A percentile compares a stretch with the other conserved stretches of the same genome.
These are phyloP conservation scores for Harpagus bidentatus DNA, from an alignment of 2,113 vertebrate genomes.

Conservation along the genomic window DNA sequence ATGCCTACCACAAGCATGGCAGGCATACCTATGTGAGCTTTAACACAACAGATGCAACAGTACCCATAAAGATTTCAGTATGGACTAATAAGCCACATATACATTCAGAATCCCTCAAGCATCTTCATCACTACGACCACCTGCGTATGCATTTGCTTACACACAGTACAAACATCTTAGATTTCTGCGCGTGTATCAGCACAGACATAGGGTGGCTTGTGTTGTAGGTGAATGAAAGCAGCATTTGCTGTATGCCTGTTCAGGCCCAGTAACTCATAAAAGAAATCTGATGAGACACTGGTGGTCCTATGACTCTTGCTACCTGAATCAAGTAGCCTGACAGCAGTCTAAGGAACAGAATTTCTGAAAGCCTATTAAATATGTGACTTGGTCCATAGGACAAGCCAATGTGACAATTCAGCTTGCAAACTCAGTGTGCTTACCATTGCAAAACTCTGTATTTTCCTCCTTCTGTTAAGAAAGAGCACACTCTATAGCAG, in stretches of 20 bases:
- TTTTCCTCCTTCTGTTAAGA: background rate
- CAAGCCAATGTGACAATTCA: background rate
- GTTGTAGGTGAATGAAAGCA: background rate
- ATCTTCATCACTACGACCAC: background rate
- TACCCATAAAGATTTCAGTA: background rate
- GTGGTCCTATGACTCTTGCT: background rate
- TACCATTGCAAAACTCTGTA: background rate
- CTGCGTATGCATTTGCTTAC: background rate
- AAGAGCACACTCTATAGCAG: background rate
- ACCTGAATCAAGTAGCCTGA: background rate
- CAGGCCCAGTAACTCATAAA: background rate
- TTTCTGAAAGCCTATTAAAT: background rate
- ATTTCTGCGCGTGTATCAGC: fast-evolving
- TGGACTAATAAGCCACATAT: background rate
- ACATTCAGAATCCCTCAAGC: background rate
- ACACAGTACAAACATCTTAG: background rate
- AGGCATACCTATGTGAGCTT: background rate
- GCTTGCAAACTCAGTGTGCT: background rate
- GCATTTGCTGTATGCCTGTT: background rate
- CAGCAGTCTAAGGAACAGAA: background rate
- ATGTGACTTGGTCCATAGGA: background rate
- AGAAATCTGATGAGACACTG: background rate
- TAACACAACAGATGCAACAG: background rate
- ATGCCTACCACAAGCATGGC: background rate
- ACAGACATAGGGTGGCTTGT: fast-evolving